These are phyloP conservation scores for Endotricha flammealis DNA, from an alignment of 2,888 invertebrate genomes.

Conservation along the genomic window DNA sequence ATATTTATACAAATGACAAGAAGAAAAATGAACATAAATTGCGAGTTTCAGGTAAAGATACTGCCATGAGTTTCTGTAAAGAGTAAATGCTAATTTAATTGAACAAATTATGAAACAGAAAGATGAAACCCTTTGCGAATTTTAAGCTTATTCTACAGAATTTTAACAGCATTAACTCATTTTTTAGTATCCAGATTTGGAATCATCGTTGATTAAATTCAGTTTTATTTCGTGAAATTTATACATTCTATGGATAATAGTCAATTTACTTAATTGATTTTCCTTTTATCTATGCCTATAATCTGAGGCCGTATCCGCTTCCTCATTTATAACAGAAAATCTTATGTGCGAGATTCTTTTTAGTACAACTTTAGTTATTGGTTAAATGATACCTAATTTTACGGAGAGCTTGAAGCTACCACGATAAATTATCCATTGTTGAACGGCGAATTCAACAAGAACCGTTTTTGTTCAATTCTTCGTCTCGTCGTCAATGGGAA, in stretches of 20 bases:
- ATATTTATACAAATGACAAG: constrained; percentile 27
- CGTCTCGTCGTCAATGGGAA: constrained; percentile 71
- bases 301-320: too few relatives aligned
- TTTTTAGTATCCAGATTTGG: not conserved
- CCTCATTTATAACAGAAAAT: too few relatives aligned
- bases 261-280: not conserved
- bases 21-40: constrained; percentile 34
- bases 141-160: constrained; percentile 11
- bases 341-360: too few relatives aligned
- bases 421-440: constrained; percentile 76
- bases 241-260: not conserved
- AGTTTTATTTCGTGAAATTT: not conserved
- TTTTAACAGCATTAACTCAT: constrained; percentile 19
- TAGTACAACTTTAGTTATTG: constrained; percentile 26
- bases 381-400: constrained; percentile 44
- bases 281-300: too few relatives aligned
- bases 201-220: constrained; percentile 1
- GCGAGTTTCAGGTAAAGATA: constrained; percentile 27
- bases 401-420: constrained; percentile 52
- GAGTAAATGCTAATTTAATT: constrained; percentile 43
- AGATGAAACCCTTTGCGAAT: constrained; percentile 23
- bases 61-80: constrained; percentile 28
- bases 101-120: constrained; percentile 38
- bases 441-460: constrained; percentile 64
- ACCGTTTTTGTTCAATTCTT: constrained; percentile 76